Conservation (phyloP, 2,888 invertebrate genomes). For the Eupithecia dodoneata region DNA sequence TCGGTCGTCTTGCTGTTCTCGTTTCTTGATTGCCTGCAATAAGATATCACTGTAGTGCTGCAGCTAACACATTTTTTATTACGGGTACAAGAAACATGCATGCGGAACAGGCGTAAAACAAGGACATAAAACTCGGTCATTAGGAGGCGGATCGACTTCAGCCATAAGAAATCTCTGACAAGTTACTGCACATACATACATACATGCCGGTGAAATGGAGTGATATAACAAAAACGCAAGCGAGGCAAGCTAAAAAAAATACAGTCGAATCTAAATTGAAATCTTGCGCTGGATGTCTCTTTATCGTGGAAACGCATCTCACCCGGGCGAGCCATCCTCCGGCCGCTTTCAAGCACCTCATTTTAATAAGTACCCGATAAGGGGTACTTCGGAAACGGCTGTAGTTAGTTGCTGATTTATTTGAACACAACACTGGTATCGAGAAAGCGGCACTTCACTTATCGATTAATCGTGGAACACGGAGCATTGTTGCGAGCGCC, state of each 20-base stretch:
- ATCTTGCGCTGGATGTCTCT: slow-evolving; percentile 71
- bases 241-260: slow-evolving; percentile 71
- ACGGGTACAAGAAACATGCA: slow-evolving; percentile 47
- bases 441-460: slow-evolving; percentile 75
- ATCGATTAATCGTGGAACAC: slow-evolving; percentile 75
- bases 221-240: slow-evolving; percentile 66
- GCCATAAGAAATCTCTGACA: slow-evolving; percentile 53
- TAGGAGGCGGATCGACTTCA: slow-evolving; percentile 54
- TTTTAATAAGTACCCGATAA: slow-evolving; percentile 69
- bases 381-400: slow-evolving; percentile 59
- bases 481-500: slow-evolving; percentile 69
- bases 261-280: slow-evolving; percentile 77
- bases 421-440: slow-evolving; percentile 68
- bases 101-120: slow-evolving; percentile 50
- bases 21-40: slow-evolving; percentile 80
- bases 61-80: slow-evolving; percentile 23
- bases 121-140: slow-evolving; percentile 48
- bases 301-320: slow-evolving; percentile 74
- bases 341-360: slow-evolving; percentile 81
- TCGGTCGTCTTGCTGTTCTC: slow-evolving; percentile 72
- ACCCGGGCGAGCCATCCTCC: slow-evolving; percentile 83
- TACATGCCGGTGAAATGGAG: slow-evolving; percentile 59
- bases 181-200: slow-evolving; percentile 41
- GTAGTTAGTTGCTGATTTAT: slow-evolving; percentile 66
- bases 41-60: slow-evolving; percentile 49